phyloP scores from a whole-genome alignment of 2,888 invertebrate genomes.

The Melanostoma scalare region DNA sequence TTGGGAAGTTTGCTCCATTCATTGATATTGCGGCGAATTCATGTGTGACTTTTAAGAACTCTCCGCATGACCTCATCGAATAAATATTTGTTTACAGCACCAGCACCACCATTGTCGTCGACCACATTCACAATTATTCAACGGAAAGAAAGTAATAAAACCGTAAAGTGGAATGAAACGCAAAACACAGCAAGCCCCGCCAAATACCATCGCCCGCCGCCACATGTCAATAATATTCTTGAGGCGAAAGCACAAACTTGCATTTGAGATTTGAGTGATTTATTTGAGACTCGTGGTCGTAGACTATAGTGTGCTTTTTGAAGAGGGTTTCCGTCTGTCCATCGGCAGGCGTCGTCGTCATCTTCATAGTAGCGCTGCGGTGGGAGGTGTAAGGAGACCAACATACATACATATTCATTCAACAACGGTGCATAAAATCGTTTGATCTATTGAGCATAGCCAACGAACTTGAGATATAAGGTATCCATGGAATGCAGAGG shows the following conservation, averaged over 20 bases:
- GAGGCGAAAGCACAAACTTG: constrained; percentile 18
- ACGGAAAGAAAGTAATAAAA: constrained; percentile 29
- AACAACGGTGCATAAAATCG: constrained; percentile 51
- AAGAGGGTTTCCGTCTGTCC: background rate
- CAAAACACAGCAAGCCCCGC: constrained; percentile 9
- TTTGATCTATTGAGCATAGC: constrained; percentile 55
- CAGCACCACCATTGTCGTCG: no score
- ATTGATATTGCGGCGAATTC: constrained; percentile 4
- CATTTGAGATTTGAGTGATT: constrained; percentile 43
- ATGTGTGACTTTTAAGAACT: background rate
- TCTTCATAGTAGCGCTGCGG: background rate
- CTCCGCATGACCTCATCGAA: constrained; percentile 17
- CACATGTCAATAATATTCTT: constrained; percentile 29
- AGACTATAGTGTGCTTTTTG: constrained; percentile 19
- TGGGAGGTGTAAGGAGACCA: constrained; percentile 1
- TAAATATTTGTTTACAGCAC: constrained; percentile 4
- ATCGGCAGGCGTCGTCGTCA: background rate
- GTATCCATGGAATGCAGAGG: constrained; percentile 25
- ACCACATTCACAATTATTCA: constrained; percentile 21
- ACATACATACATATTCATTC: constrained; percentile 11
- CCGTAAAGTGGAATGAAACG: constrained; percentile 20
- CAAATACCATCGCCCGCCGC: background rate
- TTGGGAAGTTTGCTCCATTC: constrained; percentile 30
- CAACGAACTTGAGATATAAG: constrained; percentile 41
- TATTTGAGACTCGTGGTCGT: constrained; percentile 25